Conservation (phyloP, 2,113 vertebrate genomes). For the Centropus unirufus region DNA sequence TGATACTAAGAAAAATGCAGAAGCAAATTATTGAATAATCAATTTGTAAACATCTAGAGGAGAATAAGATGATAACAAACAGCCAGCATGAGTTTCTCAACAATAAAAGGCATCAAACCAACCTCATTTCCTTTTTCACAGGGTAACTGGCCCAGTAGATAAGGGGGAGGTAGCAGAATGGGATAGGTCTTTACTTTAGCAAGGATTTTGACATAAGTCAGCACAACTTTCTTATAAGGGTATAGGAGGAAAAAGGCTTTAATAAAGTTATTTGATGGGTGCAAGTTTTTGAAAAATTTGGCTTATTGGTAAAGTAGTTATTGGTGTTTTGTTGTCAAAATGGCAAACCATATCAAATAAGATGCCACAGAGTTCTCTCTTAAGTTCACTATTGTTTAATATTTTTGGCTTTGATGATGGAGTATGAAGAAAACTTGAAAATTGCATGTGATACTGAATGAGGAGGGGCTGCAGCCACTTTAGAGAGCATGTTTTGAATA, state of each 20-base stretch:
- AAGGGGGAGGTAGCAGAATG: conserved; percentile 22
- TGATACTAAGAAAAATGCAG: conserved; percentile 28
- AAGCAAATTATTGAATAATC: conserved; percentile 56
- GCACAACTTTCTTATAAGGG: conserved; percentile 55
- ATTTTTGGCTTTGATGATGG: not conserved
- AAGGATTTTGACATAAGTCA: conserved; percentile 31
- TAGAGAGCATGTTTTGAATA: not conserved
- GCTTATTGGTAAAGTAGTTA: conserved; percentile 12
- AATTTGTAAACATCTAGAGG: conserved; percentile 58
- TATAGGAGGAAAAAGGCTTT: conserved; percentile 27
- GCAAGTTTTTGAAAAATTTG: not conserved
- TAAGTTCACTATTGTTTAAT: not conserved
- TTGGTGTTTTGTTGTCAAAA: conserved; percentile 30
- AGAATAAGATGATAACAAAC: conserved; percentile 60
- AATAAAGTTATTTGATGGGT: conserved; percentile 30
- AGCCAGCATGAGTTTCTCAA: conserved; percentile 51
- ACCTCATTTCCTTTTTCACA: conserved; percentile 61
- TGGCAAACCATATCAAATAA: not conserved
- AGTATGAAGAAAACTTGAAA: not conserved
- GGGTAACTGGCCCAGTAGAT: conserved; percentile 49
- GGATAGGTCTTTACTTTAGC: conserved; percentile 42
- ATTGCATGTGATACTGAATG: not conserved
- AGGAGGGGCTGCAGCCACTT: not conserved
- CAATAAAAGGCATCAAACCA: conserved; percentile 54
- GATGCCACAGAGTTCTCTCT: not conserved